A percentile compares a stretch with the other conserved stretches of the same genome.
Conservation (phyloP, 1,140 invertebrate species). For the Cydia fagiglandana region DNA sequence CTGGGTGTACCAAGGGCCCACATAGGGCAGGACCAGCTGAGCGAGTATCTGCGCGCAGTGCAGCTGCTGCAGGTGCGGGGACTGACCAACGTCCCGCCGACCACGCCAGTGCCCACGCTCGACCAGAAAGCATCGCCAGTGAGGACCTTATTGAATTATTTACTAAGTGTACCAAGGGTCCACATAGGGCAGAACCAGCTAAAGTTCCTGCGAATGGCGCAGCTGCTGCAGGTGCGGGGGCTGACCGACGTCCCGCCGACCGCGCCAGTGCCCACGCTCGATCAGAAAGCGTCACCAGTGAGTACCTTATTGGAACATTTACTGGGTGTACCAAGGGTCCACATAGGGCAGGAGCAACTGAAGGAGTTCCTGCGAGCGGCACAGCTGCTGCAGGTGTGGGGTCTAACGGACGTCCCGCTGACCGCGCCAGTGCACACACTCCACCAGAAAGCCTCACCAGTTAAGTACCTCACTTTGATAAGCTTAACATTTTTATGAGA, state of each 20-base stretch:
- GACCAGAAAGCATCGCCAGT: slow-evolving; percentile 75
- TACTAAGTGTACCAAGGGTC: slow-evolving; percentile 86
- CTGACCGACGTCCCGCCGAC: too few species aligned
- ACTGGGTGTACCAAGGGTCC: slow-evolving; percentile 92
- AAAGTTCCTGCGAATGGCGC: too few species aligned
- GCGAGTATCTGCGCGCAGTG: slow-evolving; percentile 93
- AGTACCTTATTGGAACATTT: too few species aligned
- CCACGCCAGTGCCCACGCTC: slow-evolving; percentile 76
- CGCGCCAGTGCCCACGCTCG: too few species aligned
- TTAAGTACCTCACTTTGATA: not conserved
- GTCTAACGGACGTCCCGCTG: slow-evolving; percentile 90
- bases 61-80: slow-evolving; percentile 94
- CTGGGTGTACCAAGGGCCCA: slow-evolving; percentile 86
- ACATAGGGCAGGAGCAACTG: slow-evolving; percentile 94
- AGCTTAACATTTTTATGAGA: too few species aligned
- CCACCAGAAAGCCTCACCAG: slow-evolving; percentile 60
- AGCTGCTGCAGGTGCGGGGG: too few species aligned
- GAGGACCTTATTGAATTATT: slow-evolving; percentile 38
- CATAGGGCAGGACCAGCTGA: slow-evolving; percentile 67
- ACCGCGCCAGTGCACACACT: slow-evolving; percentile 77
- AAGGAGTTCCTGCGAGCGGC: slow-evolving; percentile 93
- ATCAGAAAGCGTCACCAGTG: too few species aligned
- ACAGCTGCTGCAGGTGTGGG: slow-evolving; percentile 93
- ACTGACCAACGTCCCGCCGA: slow-evolving; percentile 90
- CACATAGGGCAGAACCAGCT: too few species aligned